Evolutionary conservation across 1,140 invertebrate genomes (phyloP).

Genomic region (Conus betulinus): DNA sequence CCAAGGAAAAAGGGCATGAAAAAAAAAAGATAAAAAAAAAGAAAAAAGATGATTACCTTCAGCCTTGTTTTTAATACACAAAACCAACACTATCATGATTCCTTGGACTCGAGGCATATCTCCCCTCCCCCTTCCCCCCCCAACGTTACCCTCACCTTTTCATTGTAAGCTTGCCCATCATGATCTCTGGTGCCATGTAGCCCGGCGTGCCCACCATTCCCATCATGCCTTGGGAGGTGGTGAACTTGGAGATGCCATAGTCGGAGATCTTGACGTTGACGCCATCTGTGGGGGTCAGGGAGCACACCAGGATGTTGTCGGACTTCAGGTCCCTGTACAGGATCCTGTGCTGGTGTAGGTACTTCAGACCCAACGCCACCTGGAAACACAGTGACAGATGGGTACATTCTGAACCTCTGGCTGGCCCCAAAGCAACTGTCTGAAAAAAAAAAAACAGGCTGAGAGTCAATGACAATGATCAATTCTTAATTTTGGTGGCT

Average conservation of each 20-base stretch:
- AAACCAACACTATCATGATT: too few relatives aligned
- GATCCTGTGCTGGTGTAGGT: constrained; percentile 65
- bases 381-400: background rate
- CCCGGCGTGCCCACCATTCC: constrained; percentile 68
- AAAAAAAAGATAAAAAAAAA: too few relatives aligned
- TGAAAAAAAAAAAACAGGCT: too few relatives aligned
- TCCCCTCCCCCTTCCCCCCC: too few relatives aligned
- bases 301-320: constrained; percentile 72
- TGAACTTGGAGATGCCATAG: constrained; percentile 71
- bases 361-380: constrained; percentile 60
- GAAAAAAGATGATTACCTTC: too few relatives aligned
- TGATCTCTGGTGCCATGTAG: constrained; percentile 71
- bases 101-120: too few relatives aligned
- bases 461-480: background rate
- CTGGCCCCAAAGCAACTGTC: too few relatives aligned
- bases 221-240: constrained; percentile 62
- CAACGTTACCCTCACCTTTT: constrained; percentile 49
- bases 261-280: constrained; percentile 71
- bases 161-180: constrained; percentile 66
- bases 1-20: too few relatives aligned
- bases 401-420: background rate
- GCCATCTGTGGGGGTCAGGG: constrained; percentile 37
- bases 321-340: constrained; percentile 72
- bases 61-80: too few relatives aligned
- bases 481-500: background rate